Base-by-base conservation (phyloP, 2,797 vertebrate species). In the Paedocypris micromegethes region DNA sequence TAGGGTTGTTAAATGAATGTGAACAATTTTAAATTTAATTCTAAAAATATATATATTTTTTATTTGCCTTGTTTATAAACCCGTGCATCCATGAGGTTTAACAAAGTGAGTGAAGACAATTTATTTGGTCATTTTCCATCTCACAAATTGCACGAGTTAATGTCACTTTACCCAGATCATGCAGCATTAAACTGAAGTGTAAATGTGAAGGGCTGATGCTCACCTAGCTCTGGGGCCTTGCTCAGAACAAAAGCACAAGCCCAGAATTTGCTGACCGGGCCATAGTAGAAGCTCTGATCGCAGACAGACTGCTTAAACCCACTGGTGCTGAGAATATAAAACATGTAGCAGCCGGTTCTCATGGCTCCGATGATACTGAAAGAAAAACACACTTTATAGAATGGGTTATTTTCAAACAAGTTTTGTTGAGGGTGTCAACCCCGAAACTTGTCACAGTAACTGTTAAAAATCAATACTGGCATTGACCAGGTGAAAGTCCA, bases 211-310 rank as follows among this genome's bases (percentile, higher is more conserved):
- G 38, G n/a, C 23, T 59, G 41, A 42, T 44, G 1, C 91, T 92
- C 78, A 96, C 93, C 94, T 41, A 96, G 83, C 82, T 97, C 94
- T 0, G 93, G 83, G 7, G 90, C 62, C 76, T 97, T 97, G 89
- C 92, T 96, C 9, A 94, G 42, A 3, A 73, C 58, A 68, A 95
- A 97, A 48, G 90, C 76, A 50, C 81, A 90, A 1, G 87, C 80
- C 93, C 94, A 96, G 84, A 95, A 91, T 53, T 83, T 90, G 80
- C 84, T 76, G 80, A 87, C 39, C 2, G 88, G 81, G 2, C 83
- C 83, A 0, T 58, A 50, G 6, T 74, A 82, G 83, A 87, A 85
- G 62, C 38, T 58, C 58, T 0, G 68, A 82, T 91, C 91, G 72
- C 93, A 97, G 65, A 95, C 79, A 0, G 91, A 89, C 38, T 81